phyloP scores from a whole-genome alignment of 2,888 invertebrate genomes.

The Eupeodes luniger region DNA sequence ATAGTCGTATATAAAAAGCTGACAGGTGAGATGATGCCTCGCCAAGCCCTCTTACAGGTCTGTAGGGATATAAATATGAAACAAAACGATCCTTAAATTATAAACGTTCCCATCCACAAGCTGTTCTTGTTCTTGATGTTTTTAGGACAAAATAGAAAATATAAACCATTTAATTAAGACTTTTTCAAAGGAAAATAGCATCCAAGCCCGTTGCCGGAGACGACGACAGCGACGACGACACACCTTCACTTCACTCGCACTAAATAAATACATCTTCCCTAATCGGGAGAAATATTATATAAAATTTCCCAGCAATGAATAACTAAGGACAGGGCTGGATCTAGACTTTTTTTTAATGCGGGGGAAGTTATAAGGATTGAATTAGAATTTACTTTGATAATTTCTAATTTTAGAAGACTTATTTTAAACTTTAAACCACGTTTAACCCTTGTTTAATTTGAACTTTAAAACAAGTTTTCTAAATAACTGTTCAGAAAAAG shows the following conservation, averaged over 20 bases:
- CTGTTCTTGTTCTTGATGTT: conserved; percentile 9
- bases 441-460: too few species aligned
- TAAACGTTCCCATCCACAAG: conserved; percentile 10
- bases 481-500: too few species aligned
- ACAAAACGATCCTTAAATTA: conserved; percentile 34
- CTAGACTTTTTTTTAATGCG: neutral
- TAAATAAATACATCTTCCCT: conserved; percentile 6
- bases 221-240: neutral
- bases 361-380: neutral
- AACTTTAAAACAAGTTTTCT: too few species aligned
- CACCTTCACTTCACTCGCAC: conserved; percentile 49
- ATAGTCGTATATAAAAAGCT: conserved; percentile 25
- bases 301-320: neutral
- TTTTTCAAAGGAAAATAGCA: conserved; percentile 30
- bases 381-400: neutral
- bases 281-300: neutral
- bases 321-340: neutral
- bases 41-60: neutral
- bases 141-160: conserved; percentile 10
- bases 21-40: conserved; percentile 56
- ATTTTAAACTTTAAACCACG: too few species aligned
- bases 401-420: too few species aligned
- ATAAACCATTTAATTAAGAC: conserved; percentile 70
- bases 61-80: neutral
- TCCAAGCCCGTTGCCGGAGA: neutral